phyloP scores from a whole-genome alignment of 2,797 vertebrate species.

The Pempheris klunzingeri region DNA sequence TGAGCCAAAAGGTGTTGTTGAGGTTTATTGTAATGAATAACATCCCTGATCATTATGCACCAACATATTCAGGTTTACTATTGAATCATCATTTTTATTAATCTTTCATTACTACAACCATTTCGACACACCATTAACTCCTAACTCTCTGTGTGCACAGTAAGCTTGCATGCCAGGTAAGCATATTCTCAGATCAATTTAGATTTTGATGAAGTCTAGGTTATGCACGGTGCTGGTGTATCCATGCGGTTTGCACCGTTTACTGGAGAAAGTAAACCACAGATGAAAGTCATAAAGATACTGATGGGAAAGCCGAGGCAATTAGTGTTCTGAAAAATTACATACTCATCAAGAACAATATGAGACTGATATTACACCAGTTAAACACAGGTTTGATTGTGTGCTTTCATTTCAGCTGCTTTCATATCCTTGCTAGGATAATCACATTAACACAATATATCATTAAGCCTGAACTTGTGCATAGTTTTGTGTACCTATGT shows the following conservation, averaged over 20 bases:
- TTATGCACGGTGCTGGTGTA: neutral
- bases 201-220: constrained; percentile 36
- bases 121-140: constrained; percentile 47
- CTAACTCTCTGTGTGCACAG: constrained; percentile 13
- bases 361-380: neutral
- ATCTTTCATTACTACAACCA: constrained; percentile 25
- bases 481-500: constrained; percentile 4
- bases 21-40: constrained; percentile 1
- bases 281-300: neutral
- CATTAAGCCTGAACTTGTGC: constrained; percentile 10
- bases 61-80: constrained; percentile 24
- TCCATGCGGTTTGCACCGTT: neutral
- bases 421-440: constrained; percentile 7
- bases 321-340: constrained; percentile 8
- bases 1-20: neutral
- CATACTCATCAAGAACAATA: neutral
- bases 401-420: constrained; percentile 18
- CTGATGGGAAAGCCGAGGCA: neutral
- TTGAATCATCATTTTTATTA: constrained; percentile 31
- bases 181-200: constrained; percentile 50
- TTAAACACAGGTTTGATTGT: neutral
- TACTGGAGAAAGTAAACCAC: neutral
- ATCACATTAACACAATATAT: constrained; percentile 7
- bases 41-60: constrained; percentile 12
- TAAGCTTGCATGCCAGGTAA: constrained; percentile 29